A percentile compares a stretch with the other conserved stretches of the same genome.
These are phyloP conservation scores for Whitmania pigra DNA, from an alignment of 1,140 invertebrate genomes.

Conservation along the genomic window DNA sequence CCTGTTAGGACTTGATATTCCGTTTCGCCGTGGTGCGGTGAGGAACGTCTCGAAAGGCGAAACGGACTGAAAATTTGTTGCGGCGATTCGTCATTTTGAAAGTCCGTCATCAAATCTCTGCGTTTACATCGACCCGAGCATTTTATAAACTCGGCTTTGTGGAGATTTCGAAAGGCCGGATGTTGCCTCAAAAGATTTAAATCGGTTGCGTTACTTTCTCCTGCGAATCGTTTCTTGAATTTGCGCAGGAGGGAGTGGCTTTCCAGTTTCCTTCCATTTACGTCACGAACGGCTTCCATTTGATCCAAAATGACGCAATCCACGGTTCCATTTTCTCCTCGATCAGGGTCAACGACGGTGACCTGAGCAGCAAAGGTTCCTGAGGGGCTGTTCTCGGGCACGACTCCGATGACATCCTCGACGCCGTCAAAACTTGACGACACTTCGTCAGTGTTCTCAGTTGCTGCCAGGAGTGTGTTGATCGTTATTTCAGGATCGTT, in stretches of 20 bases:
- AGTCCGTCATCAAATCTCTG: neutral
- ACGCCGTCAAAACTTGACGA: neutral
- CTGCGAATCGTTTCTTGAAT: too few species aligned
- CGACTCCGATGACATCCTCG: slow-evolving; percentile 51
- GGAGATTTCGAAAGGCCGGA: too few species aligned
- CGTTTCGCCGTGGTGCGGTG: slow-evolving; percentile 21
- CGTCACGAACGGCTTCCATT: neutral
- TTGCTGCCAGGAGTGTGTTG: slow-evolving; percentile 18
- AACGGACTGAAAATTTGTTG: neutral
- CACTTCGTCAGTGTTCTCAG: neutral
- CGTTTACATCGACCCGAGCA: too few species aligned
- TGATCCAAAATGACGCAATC: slow-evolving; percentile 20
- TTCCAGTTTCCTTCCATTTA: too few species aligned
- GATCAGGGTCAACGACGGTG: slow-evolving; percentile 72
- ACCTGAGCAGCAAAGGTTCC: slow-evolving; percentile 80
- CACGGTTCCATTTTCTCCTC: slow-evolving; percentile 67
- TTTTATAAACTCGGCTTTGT: too few species aligned
- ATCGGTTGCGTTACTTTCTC: too few species aligned
- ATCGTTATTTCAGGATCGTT: slow-evolving; percentile 21
- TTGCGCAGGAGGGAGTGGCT: too few species aligned
- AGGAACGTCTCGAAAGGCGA: neutral
- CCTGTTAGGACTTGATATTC: slow-evolving; percentile 28
- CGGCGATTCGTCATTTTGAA: neutral
- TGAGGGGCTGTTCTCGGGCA: slow-evolving; percentile 77
- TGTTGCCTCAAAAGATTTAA: too few species aligned